phyloP scores from a whole-genome alignment of 2,113 vertebrate species.

The Struthidea cinerea region DNA sequence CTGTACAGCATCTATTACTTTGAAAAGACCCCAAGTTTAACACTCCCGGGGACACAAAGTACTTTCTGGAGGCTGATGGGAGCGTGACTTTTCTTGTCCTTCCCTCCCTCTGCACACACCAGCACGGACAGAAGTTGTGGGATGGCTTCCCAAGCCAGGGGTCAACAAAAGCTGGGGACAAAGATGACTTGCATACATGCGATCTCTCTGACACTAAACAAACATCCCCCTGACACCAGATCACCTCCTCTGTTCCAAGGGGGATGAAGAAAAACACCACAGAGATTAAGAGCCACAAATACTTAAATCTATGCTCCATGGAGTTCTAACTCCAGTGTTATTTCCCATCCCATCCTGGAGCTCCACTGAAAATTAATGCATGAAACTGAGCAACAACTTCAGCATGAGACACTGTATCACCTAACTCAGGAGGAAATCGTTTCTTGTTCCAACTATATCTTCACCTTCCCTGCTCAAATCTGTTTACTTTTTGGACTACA shows the following conservation, averaged over 20 bases:
- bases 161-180: not conserved
- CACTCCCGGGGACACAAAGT: slow-evolving; percentile 17
- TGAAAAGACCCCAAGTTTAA: slow-evolving; percentile 39
- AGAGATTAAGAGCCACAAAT: not conserved
- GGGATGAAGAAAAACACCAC: accelerated
- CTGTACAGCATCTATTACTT: slow-evolving; percentile 39
- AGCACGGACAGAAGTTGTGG: not conserved
- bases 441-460: not conserved
- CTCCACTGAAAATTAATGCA: not conserved
- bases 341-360: not conserved
- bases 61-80: slow-evolving; percentile 1
- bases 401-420: not conserved
- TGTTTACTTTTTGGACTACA: not conserved
- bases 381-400: not conserved
- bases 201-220: not conserved
- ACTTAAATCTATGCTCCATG: not conserved
- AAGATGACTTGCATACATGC: not conserved
- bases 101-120: slow-evolving; percentile 43
- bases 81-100: slow-evolving; percentile 23
- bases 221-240: not conserved
- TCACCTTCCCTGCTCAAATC: not conserved
- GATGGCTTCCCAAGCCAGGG: not conserved
- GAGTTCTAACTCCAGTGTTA: not conserved
- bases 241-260: not conserved
- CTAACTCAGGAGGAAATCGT: not conserved